Percentiles rank a stretch among this genome's conserved stretches.
Conservation (phyloP, 2,113 vertebrate species). For the Anthoscopus minutus region DNA sequence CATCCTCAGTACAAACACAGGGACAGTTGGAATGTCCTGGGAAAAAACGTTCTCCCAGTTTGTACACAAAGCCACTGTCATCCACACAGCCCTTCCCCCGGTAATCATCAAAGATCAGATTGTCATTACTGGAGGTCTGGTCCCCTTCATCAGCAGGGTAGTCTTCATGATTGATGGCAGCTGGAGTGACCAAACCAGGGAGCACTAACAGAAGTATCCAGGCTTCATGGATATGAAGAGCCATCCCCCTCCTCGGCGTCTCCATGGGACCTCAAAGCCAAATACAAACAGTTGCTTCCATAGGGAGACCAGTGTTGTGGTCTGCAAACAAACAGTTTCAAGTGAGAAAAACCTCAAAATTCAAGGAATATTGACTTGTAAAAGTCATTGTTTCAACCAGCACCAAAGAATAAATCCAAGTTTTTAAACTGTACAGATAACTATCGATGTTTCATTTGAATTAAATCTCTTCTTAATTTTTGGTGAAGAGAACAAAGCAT, state of each 20-base stretch:
- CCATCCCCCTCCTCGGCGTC: constrained; percentile 86
- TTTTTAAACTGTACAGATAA: background rate
- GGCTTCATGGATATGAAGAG: constrained; percentile 82
- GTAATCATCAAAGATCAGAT: constrained; percentile 96
- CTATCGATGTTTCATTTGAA: background rate
- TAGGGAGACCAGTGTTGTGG: constrained; percentile 63
- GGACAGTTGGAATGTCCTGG: constrained; percentile 98
- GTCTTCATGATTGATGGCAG: constrained; percentile 89
- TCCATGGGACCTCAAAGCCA: constrained; percentile 69
- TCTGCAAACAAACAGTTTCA: constrained; percentile 69
- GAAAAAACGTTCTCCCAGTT: constrained; percentile 95
- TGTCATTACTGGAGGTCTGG: constrained; percentile 85
- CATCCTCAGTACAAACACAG: constrained; percentile 96
- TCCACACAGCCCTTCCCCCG: constrained; percentile 98
- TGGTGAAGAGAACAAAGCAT: background rate
- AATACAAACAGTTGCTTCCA: constrained; percentile 73
- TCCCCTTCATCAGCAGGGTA: constrained; percentile 90
- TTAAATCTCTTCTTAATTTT: background rate
- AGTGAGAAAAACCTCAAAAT: constrained; percentile 46
- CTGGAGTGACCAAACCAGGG: constrained; percentile 76
- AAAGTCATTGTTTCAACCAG: background rate
- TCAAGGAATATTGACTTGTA: background rate
- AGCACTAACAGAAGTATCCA: constrained; percentile 86
- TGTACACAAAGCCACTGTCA: constrained; percentile 98
- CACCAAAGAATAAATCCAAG: background rate